Conservation (phyloP, 2,888 invertebrate genomes). For the Camponotus fellah region DNA sequence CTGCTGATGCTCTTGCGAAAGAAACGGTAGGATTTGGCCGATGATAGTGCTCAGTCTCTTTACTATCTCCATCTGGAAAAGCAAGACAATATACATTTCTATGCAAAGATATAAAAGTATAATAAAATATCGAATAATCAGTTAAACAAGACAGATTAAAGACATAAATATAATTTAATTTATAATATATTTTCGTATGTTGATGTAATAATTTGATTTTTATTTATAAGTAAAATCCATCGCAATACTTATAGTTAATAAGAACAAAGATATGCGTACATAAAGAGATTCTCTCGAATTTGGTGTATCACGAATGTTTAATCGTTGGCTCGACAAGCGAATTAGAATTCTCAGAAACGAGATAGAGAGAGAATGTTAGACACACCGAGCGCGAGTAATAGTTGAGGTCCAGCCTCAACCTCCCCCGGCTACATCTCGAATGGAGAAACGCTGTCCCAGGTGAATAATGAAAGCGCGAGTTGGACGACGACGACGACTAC, state of each 20-base stretch:
- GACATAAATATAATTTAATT: background rate
- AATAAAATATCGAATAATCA: background rate
- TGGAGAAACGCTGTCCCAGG: constrained; percentile 9
- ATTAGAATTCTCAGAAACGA: constrained; percentile 41
- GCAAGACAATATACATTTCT: background rate
- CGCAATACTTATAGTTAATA: background rate
- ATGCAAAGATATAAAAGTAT: background rate
- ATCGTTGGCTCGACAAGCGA: constrained; percentile 15
- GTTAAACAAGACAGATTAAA: background rate
- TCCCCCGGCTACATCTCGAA: background rate
- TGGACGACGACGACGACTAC: background rate
- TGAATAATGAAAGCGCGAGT: constrained; percentile 44
- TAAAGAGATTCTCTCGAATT: background rate
- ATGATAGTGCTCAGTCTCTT: constrained; percentile 98
- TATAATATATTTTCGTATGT: background rate
- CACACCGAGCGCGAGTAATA: constrained; percentile 14
- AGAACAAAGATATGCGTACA: background rate
- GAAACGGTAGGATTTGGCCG: constrained; percentile 97
- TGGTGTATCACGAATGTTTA: background rate
- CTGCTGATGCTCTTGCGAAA: constrained; percentile 98
- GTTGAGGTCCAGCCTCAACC: constrained; percentile 9
- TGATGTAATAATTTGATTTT: background rate
- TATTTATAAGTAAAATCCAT: background rate
- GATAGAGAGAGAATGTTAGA: background rate
- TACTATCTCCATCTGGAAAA: constrained; percentile 97